These are phyloP conservation scores for Hetaerina americana DNA, from an alignment of 1,140 invertebrate genomes.

Conservation along the genomic window DNA sequence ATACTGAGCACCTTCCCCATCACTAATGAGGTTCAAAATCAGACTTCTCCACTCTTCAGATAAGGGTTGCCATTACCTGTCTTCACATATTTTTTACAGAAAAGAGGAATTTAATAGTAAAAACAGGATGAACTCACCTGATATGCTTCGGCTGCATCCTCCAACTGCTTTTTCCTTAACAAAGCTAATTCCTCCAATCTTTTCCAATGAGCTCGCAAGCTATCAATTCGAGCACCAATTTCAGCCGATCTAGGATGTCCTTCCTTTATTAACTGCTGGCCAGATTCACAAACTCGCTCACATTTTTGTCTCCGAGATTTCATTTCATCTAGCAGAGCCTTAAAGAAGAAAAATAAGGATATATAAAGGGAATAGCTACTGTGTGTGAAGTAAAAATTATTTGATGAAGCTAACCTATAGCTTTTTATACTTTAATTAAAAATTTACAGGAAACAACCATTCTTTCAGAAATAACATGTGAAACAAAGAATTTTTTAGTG, in stretches of 20 bases:
- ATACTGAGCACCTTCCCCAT: no score
- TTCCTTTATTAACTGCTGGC: slow-evolving; percentile 58
- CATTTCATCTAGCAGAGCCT: slow-evolving; percentile 78
- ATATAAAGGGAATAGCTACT: background rate
- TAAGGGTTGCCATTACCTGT: no score
- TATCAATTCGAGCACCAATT: slow-evolving; percentile 65
- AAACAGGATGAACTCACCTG: no score
- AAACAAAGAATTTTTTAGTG: no score
- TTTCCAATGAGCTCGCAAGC: slow-evolving; percentile 72
- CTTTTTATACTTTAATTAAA: no score
- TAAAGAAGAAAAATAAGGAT: slow-evolving; percentile 9
- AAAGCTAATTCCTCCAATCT: slow-evolving; percentile 69
- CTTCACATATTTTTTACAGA: no score
- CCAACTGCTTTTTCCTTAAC: slow-evolving; percentile 69
- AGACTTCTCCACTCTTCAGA: no score
- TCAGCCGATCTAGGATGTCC: slow-evolving; percentile 63
- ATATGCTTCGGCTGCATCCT: slow-evolving; percentile 89
- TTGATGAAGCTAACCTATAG: no score
- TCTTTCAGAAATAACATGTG: no score
- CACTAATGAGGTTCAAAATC: no score
- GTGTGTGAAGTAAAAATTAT: slow-evolving; percentile 1
- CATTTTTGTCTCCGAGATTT: slow-evolving; percentile 67
- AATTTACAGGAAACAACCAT: no score
- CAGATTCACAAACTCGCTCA: slow-evolving; percentile 58
- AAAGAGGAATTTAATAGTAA: no score